A percentile compares a stretch with the other conserved stretches of the same genome.
Conservation (phyloP, 2,888 invertebrate species). For the Campaea margaritaria region DNA sequence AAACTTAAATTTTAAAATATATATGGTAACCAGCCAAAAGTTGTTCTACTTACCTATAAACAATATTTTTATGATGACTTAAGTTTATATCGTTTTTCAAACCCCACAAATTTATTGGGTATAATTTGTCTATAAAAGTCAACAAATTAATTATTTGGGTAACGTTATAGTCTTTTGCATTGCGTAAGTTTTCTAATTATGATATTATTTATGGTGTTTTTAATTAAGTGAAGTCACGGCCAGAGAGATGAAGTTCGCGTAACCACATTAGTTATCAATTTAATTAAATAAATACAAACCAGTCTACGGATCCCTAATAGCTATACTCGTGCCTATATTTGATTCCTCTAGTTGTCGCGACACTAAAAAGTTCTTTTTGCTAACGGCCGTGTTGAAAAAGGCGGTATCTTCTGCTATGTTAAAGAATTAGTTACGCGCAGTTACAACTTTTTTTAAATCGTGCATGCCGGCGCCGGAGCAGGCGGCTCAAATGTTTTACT, state of each 20-base stretch:
- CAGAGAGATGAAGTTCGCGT: neutral
- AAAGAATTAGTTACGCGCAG: conserved; percentile 80
- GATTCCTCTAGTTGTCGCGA: conserved; percentile 38
- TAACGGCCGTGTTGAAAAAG: conserved; percentile 65
- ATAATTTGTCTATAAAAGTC: conserved; percentile 31
- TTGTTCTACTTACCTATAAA: conserved; percentile 28
- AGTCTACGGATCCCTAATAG: conserved; percentile 16
- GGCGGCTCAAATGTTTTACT: conserved; percentile 8
- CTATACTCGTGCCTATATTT: conserved; percentile 10
- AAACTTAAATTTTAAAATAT: conserved; percentile 22
- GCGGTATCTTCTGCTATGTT: conserved; percentile 59
- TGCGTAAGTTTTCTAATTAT: conserved; percentile 6
- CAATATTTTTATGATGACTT: conserved; percentile 21
- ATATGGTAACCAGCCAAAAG: conserved; percentile 28
- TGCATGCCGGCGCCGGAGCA: conserved; percentile 64
- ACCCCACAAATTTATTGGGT: conserved; percentile 20
- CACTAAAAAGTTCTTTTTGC: conserved; percentile 57
- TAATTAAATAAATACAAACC: neutral
- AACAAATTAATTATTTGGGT: conserved; percentile 12
- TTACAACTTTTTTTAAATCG: conserved; percentile 66
- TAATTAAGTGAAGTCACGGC: neutral
- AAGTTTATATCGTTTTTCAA: conserved; percentile 16
- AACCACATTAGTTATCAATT: neutral
- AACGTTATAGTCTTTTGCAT: conserved; percentile 10
- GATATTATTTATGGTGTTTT: conserved; percentile 7